Conservation (phyloP, 2,888 invertebrate genomes). For the Odiellus spinosus region DNA sequence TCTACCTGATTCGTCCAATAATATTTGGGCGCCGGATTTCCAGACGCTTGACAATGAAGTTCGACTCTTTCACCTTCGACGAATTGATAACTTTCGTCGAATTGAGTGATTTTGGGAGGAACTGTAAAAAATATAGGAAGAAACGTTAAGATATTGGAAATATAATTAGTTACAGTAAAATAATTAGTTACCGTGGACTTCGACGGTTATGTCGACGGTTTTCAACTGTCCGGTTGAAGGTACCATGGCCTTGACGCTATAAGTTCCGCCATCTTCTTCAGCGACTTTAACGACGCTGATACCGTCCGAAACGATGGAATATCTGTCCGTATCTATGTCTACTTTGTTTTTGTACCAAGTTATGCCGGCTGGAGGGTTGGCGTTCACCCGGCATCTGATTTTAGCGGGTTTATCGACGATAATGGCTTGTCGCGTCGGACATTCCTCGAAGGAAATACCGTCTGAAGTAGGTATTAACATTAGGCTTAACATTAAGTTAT, state of each 20-base stretch:
- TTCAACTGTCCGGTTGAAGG: constrained; percentile 16
- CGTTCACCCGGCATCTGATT: background rate
- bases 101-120: constrained; percentile 17
- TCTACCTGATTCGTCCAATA: constrained; percentile 52
- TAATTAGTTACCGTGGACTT: constrained; percentile 14
- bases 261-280: constrained; percentile 15
- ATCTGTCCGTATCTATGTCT: too few species aligned
- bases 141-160: too few species aligned
- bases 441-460: background rate
- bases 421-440: background rate
- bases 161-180: too few species aligned
- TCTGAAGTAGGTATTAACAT: background rate
- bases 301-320: constrained; percentile 1
- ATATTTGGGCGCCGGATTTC: constrained; percentile 67
- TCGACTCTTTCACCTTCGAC: constrained; percentile 63
- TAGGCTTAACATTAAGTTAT: too few species aligned
- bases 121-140: constrained; percentile 11
- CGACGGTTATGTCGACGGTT: constrained; percentile 12
- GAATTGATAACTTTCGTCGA: constrained; percentile 36
- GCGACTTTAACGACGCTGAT: constrained; percentile 13
- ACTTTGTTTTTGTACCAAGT: background rate
- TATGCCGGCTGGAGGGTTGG: background rate
- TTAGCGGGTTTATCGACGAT: background rate
- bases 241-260: constrained; percentile 16
- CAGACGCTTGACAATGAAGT: constrained; percentile 57